A percentile compares a stretch with the other conserved stretches of the same genome.
phyloP scores from a whole-genome alignment of 2,113 vertebrate genomes.

The Prunella fulvescens region DNA sequence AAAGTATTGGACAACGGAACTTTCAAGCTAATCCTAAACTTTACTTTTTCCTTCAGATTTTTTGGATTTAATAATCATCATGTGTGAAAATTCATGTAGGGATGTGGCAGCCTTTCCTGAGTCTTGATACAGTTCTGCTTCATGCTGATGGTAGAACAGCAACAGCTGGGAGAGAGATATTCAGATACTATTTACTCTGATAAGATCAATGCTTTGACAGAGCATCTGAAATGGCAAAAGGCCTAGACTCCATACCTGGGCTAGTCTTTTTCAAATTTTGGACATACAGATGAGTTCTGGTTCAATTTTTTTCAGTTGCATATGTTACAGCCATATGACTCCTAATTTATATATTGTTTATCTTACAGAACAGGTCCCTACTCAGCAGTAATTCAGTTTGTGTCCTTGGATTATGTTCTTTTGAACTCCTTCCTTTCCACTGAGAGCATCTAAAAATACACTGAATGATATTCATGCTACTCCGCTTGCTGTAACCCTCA shows the following conservation, averaged over 20 bases:
- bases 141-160: neutral
- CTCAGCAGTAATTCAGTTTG: neutral
- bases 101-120: neutral
- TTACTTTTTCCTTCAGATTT: neutral
- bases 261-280: neutral
- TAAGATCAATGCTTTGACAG: neutral
- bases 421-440: neutral
- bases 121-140: neutral
- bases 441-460: neutral
- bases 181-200: neutral
- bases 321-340: neutral
- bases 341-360: neutral
- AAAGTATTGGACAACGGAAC: neutral
- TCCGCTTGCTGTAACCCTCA: neutral
- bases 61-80: neutral
- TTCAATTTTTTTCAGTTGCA: neutral
- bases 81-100: neutral
- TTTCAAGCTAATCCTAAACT: neutral
- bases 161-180: neutral
- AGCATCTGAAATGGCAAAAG: neutral
- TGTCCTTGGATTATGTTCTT: neutral
- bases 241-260: neutral
- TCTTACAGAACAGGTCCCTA: neutral
- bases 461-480: neutral
- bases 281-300: neutral